These are phyloP conservation scores for Bambusicola thoracicus DNA, from an alignment of 2,113 vertebrate species.

Conservation along the genomic window DNA sequence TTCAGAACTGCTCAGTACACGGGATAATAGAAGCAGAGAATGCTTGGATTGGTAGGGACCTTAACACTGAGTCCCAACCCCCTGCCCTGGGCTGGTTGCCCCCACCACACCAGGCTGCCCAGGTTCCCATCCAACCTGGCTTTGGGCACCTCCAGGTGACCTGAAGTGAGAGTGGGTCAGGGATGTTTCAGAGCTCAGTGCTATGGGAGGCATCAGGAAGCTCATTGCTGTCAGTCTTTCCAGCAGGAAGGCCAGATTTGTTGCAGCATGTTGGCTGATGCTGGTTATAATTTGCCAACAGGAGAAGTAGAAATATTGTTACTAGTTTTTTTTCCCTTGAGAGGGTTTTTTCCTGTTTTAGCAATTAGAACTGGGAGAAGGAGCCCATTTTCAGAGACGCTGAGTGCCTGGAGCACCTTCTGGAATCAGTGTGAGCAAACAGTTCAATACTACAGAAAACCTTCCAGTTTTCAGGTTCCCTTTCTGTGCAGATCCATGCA, in stretches of 20 bases:
- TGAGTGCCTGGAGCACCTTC: constrained; percentile 50
- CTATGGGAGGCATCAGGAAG: rapidly evolving
- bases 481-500: not conserved
- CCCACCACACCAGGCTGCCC: too few species aligned
- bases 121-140: too few species aligned
- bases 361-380: constrained; percentile 1
- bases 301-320: constrained; percentile 26
- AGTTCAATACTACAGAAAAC: constrained; percentile 8
- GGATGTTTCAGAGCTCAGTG: not conserved
- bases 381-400: not conserved
- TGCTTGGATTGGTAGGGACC: too few species aligned
- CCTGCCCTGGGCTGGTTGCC: too few species aligned
- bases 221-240: not conserved
- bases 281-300: constrained; percentile 10
- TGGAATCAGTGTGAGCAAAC: constrained; percentile 20
- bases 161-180: not conserved
- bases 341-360: constrained; percentile 30
- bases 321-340: constrained; percentile 37
- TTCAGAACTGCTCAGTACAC: rapidly evolving
- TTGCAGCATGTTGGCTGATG: constrained; percentile 21
- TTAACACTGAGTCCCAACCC: too few species aligned
- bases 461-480: not conserved
- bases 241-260: constrained; percentile 7
- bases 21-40: not conserved
- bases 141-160: not conserved